Evolutionary conservation across 2,797 vertebrate genomes (phyloP).

Genomic region (Lerista edwardsae): DNA sequence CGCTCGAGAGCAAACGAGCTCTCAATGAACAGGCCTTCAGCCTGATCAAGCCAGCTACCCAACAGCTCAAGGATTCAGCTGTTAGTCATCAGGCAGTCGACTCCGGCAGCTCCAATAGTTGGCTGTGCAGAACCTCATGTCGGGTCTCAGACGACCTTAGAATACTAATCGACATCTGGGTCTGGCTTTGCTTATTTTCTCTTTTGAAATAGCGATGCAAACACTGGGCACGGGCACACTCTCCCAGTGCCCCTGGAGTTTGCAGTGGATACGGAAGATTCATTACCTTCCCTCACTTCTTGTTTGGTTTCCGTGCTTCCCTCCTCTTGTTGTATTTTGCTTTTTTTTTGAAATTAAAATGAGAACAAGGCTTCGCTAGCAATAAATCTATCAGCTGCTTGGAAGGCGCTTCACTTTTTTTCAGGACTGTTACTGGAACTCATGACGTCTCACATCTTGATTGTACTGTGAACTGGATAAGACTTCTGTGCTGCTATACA

Average conservation of each 20-base stretch:
- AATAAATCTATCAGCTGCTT: constrained; percentile 14
- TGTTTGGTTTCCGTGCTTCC: background rate
- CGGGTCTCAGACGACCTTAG: constrained; percentile 60
- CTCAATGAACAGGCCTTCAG: background rate
- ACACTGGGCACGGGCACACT: constrained; percentile 41
- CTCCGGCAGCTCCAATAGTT: constrained; percentile 21
- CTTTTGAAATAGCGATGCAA: constrained; percentile 47
- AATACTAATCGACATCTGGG: constrained; percentile 77
- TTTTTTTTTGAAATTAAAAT: background rate
- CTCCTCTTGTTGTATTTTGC: background rate
- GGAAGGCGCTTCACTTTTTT: background rate
- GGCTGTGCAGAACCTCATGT: constrained; percentile 39
- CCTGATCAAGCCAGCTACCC: constrained; percentile 55
- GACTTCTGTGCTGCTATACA: background rate
- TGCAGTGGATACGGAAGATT: background rate
- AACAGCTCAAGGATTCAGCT: constrained; percentile 51
- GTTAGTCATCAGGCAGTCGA: constrained; percentile 43
- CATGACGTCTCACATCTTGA: rapidly evolving
- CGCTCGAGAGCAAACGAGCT: background rate
- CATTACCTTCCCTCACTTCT: background rate
- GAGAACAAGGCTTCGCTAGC: constrained; percentile 10
- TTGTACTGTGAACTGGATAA: background rate
- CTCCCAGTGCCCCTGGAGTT: constrained; percentile 16
- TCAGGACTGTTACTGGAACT: background rate
- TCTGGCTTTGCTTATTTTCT: constrained; percentile 48